Evolutionary conservation across 2,888 invertebrate species (phyloP).

Genomic region (Caenorhabditis doughertyi): DNA sequence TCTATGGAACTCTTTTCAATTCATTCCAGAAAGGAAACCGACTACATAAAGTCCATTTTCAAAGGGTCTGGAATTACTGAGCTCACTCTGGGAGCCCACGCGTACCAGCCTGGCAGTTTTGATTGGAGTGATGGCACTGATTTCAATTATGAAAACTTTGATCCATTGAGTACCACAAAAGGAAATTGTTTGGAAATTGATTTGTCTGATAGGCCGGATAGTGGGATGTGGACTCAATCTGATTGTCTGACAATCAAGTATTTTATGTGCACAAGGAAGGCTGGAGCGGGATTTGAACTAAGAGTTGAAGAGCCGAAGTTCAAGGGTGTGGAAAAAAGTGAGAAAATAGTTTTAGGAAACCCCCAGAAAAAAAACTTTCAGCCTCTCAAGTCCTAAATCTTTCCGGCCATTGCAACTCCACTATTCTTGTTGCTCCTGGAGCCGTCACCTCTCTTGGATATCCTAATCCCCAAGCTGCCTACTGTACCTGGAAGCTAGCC

Average conservation of each 20-base stretch:
- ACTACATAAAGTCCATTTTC: slow-evolving; percentile 10
- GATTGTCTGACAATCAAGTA: background rate
- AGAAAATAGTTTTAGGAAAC: too few species aligned
- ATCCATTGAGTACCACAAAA: background rate
- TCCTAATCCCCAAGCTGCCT: too few species aligned
- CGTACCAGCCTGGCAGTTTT: background rate
- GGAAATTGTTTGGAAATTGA: slow-evolving; percentile 29
- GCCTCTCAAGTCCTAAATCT: too few species aligned
- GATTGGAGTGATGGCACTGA: slow-evolving; percentile 10
- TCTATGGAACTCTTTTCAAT: slow-evolving; percentile 1
- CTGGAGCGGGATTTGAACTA: background rate
- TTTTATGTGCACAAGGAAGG: slow-evolving; percentile 19
- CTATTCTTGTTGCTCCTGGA: too few species aligned
- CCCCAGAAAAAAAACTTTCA: too few species aligned
- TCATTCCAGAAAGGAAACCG: slow-evolving; percentile 16
- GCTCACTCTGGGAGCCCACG: background rate
- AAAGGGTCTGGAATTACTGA: background rate
- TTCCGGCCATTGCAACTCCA: too few species aligned
- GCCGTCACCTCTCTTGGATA: too few species aligned
- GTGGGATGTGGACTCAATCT: slow-evolving; percentile 8
- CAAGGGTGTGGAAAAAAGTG: too few species aligned
- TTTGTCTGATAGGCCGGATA: background rate
- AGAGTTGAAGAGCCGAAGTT: too few species aligned
- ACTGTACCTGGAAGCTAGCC: background rate
- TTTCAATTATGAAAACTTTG: slow-evolving; percentile 3